Percentiles rank a stretch among this genome's conserved stretches.
Conservation (phyloP, 2,113 vertebrate genomes). For the Marmota flaviventris region DNA sequence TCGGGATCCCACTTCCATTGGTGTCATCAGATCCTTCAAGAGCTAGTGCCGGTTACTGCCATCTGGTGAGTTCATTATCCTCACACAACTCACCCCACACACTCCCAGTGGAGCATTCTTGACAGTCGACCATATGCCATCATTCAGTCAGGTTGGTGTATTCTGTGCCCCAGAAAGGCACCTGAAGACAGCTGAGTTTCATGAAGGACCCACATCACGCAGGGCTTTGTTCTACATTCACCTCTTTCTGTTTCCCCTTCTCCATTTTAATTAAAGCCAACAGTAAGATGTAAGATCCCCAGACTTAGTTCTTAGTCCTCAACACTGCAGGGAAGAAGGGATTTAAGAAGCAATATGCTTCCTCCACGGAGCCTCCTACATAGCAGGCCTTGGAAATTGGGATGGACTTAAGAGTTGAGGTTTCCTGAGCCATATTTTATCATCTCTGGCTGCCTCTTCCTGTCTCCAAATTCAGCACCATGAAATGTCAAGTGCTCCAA, state of each 20-base stretch:
- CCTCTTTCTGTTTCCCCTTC: neutral
- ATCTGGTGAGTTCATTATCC: constrained; percentile 60
- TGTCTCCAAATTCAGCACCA: constrained; percentile 68
- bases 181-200: constrained; percentile 21
- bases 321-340: neutral
- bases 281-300: neutral
- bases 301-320: neutral
- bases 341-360: constrained; percentile 36
- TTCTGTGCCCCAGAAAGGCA: neutral
- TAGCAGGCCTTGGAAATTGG: constrained; percentile 54
- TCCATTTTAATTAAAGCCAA: constrained; percentile 59
- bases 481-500: constrained; percentile 42
- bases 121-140: constrained; percentile 58
- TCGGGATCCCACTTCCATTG: neutral
- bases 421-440: constrained; percentile 79
- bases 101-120: neutral
- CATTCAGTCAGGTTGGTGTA: neutral
- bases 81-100: constrained; percentile 21
- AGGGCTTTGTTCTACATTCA: neutral
- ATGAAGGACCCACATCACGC: neutral
- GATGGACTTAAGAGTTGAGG: constrained; percentile 38
- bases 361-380: constrained; percentile 10
- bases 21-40: neutral
- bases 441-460: constrained; percentile 56
- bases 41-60: constrained; percentile 1